These are phyloP conservation scores for Luscinia megarhynchos DNA, from an alignment of 2,797 vertebrate species.

Conservation along the genomic window DNA sequence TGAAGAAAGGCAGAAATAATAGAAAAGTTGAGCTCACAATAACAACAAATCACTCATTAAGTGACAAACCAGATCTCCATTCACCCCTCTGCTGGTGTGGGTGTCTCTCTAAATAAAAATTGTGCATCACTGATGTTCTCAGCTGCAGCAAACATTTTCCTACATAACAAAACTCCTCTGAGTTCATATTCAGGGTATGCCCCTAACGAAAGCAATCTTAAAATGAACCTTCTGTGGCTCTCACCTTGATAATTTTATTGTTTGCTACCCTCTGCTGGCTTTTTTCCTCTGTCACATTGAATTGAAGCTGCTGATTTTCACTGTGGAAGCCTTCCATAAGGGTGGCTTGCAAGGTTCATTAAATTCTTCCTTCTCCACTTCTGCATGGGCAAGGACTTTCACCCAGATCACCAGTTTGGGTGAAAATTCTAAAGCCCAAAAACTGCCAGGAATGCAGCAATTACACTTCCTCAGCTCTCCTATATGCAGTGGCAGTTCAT, in stretches of 20 bases:
- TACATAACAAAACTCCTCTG: neutral
- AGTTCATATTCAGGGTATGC: neutral
- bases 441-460: neutral
- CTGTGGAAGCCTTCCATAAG: neutral
- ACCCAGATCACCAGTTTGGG: neutral
- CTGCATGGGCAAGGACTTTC: neutral
- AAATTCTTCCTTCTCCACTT: neutral
- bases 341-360: neutral
- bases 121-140: neutral
- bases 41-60: neutral
- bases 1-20: neutral
- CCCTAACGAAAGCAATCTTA: neutral
- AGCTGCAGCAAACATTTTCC: neutral
- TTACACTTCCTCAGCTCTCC: neutral
- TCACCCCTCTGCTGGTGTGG: neutral
- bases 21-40: neutral
- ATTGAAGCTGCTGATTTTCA: neutral
- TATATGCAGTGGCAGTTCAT: neutral
- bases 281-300: neutral
- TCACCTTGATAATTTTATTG: neutral
- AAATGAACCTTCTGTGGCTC: neutral
- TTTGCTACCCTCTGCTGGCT: slow-evolving; percentile 63
- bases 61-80: neutral
- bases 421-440: neutral
- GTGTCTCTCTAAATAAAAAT: neutral